Evolutionary conservation across 2,113 vertebrate species (phyloP), one percentile per base, ranked within the genome.

Genomic region (Philantomba maxwellii): DNA sequence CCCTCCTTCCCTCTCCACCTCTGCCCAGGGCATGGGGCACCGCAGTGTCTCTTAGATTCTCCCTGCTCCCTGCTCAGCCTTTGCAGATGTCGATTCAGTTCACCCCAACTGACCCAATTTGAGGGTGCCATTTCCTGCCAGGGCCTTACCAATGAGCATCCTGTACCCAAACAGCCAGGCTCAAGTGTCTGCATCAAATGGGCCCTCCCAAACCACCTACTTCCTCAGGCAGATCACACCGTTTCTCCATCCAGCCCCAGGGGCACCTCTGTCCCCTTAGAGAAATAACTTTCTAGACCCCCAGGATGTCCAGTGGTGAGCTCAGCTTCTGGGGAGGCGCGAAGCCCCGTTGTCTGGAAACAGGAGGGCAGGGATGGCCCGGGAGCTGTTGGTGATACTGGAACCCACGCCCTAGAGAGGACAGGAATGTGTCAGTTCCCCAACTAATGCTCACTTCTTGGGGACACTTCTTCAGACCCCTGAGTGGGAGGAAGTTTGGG

Each of bases 181-280:
- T 11, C 21, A 26, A 11, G 33, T 0, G 12, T 26, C n/a, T 36
- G 1, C 5, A 12, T 45, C 49, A 2, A 3, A 10, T 0, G n/a
- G 45, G 57, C 25, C 39, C 60, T 23, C 25, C 0, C 0, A 30
- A 39, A 11, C 33, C 33, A 36, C 85, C 70, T 1, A 19, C n/a
- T 36, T 8, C 70, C 26, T 47, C 11, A 0, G 12, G 12, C 11
- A 5, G 2, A 3, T 0, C 17, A 25, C 2, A 0, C 21, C 26
- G 0, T 15, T 30, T 15, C 84, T 81, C 81, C 7, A 2, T 5
- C 53, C 3, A 0, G 11, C 33, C 10, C 43, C 45, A 1, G 39
- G 19, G 45, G 9, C 19, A 2, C 30, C 36, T 1, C 51, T 47
- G 6, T 13, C 80, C 30, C n/a, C 64, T 53, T 39, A 16, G 26